phyloP scores from a whole-genome alignment of 2,113 vertebrate species.

The Gambusia holbrooki region DNA sequence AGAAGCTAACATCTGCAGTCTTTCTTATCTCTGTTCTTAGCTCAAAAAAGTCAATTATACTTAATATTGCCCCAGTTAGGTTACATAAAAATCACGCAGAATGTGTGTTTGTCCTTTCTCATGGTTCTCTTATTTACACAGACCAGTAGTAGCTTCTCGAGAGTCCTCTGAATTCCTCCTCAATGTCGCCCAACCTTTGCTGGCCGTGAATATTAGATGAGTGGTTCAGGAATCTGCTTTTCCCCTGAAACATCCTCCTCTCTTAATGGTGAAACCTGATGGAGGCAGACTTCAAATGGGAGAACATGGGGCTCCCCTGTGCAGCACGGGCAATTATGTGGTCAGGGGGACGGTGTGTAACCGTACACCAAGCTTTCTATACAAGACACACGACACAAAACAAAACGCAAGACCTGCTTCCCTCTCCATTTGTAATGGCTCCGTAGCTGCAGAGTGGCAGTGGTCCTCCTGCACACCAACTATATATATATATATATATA shows the following conservation, averaged over 20 bases:
- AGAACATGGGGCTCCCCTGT: slow-evolving; percentile 63
- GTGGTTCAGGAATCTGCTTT: slow-evolving; percentile 55
- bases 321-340: slow-evolving; percentile 65
- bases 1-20: too few species aligned
- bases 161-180: slow-evolving; percentile 31
- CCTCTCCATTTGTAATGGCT: slow-evolving; percentile 35
- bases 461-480: slow-evolving; percentile 41
- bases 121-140: slow-evolving; percentile 6
- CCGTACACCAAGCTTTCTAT: slow-evolving; percentile 58
- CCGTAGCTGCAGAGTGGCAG: slow-evolving; percentile 37
- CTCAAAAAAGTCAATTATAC: too few species aligned
- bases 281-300: slow-evolving; percentile 64
- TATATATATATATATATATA: not conserved
- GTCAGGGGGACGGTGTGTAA: slow-evolving; percentile 50
- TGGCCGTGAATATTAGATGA: slow-evolving; percentile 36
- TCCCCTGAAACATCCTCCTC: slow-evolving; percentile 28
- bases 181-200: slow-evolving; percentile 23
- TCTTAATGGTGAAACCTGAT: slow-evolving; percentile 63
- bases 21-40: too few species aligned
- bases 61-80: too few species aligned
- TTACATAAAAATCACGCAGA: too few species aligned
- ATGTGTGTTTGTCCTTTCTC: not conserved
- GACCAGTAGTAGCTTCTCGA: slow-evolving; percentile 27
- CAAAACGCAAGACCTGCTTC: slow-evolving; percentile 36
- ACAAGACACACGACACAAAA: slow-evolving; percentile 18